Conservation (phyloP, 2,888 invertebrate genomes). For the Odontothrips loti region DNA sequence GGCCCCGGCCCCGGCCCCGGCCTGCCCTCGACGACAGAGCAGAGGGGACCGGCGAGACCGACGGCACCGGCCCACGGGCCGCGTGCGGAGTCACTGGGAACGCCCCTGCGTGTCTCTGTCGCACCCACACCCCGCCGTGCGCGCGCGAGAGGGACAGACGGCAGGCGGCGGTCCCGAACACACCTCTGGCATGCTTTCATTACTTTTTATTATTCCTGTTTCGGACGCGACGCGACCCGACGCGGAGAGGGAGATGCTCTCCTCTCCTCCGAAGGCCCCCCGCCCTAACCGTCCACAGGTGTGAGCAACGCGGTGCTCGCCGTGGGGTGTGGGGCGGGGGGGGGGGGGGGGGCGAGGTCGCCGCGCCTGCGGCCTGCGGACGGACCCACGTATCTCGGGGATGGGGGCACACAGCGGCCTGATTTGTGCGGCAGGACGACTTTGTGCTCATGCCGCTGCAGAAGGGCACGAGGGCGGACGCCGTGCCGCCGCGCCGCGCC, state of each 20-base stretch:
- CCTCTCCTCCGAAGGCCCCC: not conserved
- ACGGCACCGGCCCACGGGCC: not conserved
- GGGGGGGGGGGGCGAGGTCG: not conserved
- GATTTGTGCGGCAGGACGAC: no score
- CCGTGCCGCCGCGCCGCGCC: not conserved
- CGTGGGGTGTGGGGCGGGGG: not conserved
- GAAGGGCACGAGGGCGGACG: not conserved
- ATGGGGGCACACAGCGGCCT: no score
- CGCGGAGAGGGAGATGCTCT: not conserved
- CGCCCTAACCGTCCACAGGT: not conserved
- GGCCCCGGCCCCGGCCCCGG: no score
- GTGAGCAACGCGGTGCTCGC: not conserved
- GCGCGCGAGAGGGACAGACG: no score
- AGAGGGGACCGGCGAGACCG: not conserved
- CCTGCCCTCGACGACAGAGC: not conserved
- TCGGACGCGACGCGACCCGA: not conserved
- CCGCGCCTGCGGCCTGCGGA: no score
- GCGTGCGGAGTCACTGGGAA: not conserved
- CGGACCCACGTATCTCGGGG: no score
- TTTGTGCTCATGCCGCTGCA: no score
- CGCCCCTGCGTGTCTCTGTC: not conserved
- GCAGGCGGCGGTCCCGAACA: not conserved
- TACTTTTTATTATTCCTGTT: slow-evolving; percentile 27
- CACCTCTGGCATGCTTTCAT: slow-evolving; percentile 14
- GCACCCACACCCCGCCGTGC: no score